A percentile compares a stretch with the other conserved stretches of the same genome.
These are phyloP conservation scores for Formicarius rufipectus DNA, from an alignment of 2,113 vertebrate genomes.

Conservation along the genomic window DNA sequence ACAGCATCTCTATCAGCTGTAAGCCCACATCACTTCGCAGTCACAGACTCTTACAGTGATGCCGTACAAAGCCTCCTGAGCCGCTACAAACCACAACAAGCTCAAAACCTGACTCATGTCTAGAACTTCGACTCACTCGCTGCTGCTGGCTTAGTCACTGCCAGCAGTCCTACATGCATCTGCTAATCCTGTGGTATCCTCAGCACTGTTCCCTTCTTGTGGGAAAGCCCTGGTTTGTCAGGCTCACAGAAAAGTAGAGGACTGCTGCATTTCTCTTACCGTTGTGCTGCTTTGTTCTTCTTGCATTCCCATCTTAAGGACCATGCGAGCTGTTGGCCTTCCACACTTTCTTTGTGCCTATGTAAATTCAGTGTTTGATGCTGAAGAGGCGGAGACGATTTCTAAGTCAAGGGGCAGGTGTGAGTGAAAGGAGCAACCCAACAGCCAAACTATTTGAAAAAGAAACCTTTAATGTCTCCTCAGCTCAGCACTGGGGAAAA, in stretches of 20 bases:
- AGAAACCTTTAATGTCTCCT: slow-evolving; percentile 70
- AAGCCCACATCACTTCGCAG: neutral
- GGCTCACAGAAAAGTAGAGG: neutral
- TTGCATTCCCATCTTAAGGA: slow-evolving; percentile 18
- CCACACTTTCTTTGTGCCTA: slow-evolving; percentile 30
- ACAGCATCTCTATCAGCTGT: neutral
- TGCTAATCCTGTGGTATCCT: slow-evolving; percentile 33
- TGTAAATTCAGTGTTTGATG: slow-evolving; percentile 59
- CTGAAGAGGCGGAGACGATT: slow-evolving; percentile 48
- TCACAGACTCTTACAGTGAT: neutral
- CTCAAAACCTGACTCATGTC: slow-evolving; percentile 40
- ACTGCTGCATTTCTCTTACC: slow-evolving; percentile 56
- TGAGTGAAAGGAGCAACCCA: slow-evolving; percentile 61
- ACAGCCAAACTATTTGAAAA: slow-evolving; percentile 69
- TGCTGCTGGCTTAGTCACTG: neutral
- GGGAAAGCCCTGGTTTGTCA: slow-evolving; percentile 54
- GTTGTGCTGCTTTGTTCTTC: slow-evolving; percentile 37
- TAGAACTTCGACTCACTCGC: neutral
- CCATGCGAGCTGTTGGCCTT: neutral
- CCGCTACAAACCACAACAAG: slow-evolving; percentile 24
- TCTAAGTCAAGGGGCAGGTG: slow-evolving; percentile 54
- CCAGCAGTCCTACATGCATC: slow-evolving; percentile 28
- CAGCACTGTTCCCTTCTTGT: neutral
- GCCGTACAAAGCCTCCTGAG: neutral
- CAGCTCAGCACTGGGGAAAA: neutral